These are phyloP conservation scores for Tinamus guttatus DNA, from an alignment of 2,113 vertebrate species.

Conservation along the genomic window DNA sequence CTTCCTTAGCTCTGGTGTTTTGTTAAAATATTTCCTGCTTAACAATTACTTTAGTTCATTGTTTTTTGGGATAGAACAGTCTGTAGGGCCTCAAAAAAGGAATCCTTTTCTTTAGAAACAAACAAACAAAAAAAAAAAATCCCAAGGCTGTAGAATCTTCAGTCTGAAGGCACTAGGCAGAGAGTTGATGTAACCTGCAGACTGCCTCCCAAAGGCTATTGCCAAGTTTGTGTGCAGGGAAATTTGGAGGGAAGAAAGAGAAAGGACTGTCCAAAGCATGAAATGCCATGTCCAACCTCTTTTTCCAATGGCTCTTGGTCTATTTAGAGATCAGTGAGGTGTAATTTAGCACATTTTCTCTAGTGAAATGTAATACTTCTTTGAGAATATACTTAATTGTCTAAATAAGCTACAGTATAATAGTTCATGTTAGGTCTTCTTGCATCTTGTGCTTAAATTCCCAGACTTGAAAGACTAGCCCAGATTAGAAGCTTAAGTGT, in stretches of 20 bases:
- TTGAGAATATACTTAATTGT: neutral
- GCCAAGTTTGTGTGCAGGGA: neutral
- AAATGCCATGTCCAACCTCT: neutral
- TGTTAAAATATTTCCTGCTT: neutral
- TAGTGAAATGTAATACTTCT: neutral
- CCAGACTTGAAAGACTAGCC: conserved; percentile 36
- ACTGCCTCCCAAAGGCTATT: neutral
- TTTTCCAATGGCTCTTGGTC: neutral
- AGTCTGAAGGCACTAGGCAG: neutral
- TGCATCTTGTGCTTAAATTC: neutral
- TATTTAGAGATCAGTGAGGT: neutral
- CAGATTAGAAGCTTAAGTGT: conserved; percentile 33
- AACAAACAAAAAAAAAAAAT: neutral
- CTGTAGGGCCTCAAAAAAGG: neutral
- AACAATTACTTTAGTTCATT: neutral
- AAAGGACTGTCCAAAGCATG: neutral
- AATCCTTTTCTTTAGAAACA: neutral
- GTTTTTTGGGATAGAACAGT: neutral
- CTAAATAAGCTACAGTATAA: conserved; percentile 26
- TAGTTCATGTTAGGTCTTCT: conserved; percentile 19
- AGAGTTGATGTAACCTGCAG: neutral
- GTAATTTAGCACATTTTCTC: neutral
- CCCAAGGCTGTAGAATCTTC: neutral
- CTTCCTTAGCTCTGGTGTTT: neutral
- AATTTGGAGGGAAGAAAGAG: neutral